phyloP scores from a whole-genome alignment of 2,797 vertebrate species.

The Myotis planiceps region DNA sequence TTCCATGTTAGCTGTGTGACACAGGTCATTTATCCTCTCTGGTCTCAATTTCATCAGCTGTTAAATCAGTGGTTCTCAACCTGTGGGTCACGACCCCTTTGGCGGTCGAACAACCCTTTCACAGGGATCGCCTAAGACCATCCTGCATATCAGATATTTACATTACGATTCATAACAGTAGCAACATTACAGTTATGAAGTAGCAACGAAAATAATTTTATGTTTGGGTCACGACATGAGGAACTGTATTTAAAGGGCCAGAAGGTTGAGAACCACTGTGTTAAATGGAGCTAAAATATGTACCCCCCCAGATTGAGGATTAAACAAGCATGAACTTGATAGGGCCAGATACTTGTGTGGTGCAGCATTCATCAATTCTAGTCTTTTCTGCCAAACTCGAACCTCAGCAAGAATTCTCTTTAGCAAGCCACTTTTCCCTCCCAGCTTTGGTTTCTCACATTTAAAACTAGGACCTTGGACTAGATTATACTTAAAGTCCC shows the following conservation, averaged over 20 bases:
- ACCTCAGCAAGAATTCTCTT: neutral
- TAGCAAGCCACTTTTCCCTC: neutral
- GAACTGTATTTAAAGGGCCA: too few relatives aligned
- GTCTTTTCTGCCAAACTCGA: neutral
- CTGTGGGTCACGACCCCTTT: too few relatives aligned
- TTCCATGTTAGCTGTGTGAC: neutral
- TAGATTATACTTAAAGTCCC: neutral
- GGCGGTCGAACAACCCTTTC: too few relatives aligned
- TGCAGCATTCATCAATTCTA: neutral
- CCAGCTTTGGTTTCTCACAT: neutral
- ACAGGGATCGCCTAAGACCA: too few relatives aligned
- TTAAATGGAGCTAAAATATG: neutral
- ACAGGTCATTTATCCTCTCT: neutral
- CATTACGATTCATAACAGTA: too few relatives aligned
- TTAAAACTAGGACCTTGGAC: neutral
- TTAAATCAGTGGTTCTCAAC: neutral
- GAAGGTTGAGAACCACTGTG: too few relatives aligned
- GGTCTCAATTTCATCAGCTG: neutral
- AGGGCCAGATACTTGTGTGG: neutral
- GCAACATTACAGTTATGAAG: too few relatives aligned
- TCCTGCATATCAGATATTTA: too few relatives aligned
- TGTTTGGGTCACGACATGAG: too few relatives aligned
- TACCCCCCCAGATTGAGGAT: neutral
- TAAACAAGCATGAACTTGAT: neutral
- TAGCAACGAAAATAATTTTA: too few relatives aligned